These are phyloP conservation scores for Elachura formosa DNA, from an alignment of 2,113 vertebrate species.

Conservation along the genomic window DNA sequence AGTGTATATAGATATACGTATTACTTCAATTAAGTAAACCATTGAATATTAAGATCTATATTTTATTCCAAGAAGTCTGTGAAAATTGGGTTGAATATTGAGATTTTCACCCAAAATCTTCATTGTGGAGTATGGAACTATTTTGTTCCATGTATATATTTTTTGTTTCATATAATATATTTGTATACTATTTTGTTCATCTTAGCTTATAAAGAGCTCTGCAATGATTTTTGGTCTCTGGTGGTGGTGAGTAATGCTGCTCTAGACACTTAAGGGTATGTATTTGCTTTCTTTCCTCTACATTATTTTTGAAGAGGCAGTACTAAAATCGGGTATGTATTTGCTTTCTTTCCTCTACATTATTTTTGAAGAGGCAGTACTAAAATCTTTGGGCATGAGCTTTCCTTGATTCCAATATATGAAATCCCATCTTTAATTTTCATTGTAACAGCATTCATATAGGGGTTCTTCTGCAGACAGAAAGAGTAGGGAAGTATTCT, in stretches of 20 bases:
- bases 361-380: not conserved
- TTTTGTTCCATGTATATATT: too few species aligned
- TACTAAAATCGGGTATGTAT: not conserved
- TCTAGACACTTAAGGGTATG: accelerated
- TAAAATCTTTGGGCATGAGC: not conserved
- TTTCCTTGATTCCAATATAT: not conserved
- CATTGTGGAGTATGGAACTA: not conserved
- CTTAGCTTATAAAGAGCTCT: not conserved
- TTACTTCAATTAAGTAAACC: not conserved
- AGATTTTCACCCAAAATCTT: not conserved
- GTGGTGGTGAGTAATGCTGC: not conserved
- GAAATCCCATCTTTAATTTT: not conserved
- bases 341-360: not conserved
- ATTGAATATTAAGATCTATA: not conserved
- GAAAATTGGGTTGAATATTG: not conserved
- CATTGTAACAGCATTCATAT: not conserved
- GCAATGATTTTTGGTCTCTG: not conserved
- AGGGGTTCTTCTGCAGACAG: not conserved
- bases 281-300: not conserved
- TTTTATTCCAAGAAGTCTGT: not conserved
- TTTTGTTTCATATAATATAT: too few species aligned
- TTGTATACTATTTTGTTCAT: not conserved
- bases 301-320: not conserved
- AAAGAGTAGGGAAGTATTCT: not conserved
- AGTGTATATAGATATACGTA: not conserved